These are phyloP conservation scores for Gandaritis pyraliata DNA, from an alignment of 2,888 invertebrate genomes.

Conservation along the genomic window DNA sequence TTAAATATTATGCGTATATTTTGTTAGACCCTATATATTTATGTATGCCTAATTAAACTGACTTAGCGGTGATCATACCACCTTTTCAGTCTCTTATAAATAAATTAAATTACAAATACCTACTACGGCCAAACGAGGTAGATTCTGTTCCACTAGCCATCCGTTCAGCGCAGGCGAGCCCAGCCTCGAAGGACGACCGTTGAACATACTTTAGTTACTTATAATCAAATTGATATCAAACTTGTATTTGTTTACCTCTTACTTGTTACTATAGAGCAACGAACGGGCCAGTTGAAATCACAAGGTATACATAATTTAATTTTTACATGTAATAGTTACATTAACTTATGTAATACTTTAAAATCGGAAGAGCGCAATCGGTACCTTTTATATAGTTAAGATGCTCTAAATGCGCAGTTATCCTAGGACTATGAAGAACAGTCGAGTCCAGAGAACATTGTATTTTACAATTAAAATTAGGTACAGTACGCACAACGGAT, in stretches of 20 bases:
- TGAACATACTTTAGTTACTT: constrained; percentile 32
- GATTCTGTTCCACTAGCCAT: constrained; percentile 25
- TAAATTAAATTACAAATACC: constrained; percentile 37
- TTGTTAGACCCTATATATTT: neutral
- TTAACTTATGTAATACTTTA: constrained; percentile 28
- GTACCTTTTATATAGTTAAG: constrained; percentile 12
- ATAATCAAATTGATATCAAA: constrained; percentile 33
- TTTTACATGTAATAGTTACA: constrained; percentile 31
- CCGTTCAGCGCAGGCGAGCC: neutral
- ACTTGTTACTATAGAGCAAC: constrained; percentile 24
- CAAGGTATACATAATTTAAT: constrained; percentile 33
- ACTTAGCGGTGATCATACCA: constrained; percentile 77
- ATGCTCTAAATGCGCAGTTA: constrained; percentile 17
- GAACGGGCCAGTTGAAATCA: constrained; percentile 24
- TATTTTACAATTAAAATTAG: constrained; percentile 17
- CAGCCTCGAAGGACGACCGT: constrained; percentile 5
- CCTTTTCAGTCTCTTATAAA: constrained; percentile 79
- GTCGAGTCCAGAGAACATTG: constrained; percentile 21
- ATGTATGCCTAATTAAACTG: constrained; percentile 35
- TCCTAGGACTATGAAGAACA: constrained; percentile 27
- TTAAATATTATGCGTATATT: no score
- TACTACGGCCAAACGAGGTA: constrained; percentile 43
- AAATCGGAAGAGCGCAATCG: constrained; percentile 24
- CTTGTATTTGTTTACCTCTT: constrained; percentile 34
- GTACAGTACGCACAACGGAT: no score